Base-by-base conservation (phyloP, 2,113 vertebrate species). In the Macaca nemestrina region DNA sequence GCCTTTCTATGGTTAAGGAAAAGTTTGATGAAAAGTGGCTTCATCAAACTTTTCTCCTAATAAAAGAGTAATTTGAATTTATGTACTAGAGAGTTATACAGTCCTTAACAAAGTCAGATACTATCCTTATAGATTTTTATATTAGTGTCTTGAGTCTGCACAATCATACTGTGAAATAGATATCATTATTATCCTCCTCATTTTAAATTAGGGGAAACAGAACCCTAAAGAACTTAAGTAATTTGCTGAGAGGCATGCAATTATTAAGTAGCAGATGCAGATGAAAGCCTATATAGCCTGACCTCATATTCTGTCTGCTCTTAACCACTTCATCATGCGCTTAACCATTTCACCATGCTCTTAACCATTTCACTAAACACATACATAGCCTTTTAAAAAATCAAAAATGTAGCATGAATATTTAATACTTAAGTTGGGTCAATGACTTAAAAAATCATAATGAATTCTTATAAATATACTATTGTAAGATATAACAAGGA, bases 11-110 rank as follows among this genome's bases (percentile, higher is more conserved):
- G 81, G 95, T 96, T 93, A 97, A 96, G 76, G 97, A 73, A 93
- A 96, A 92, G 68, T 94, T 97, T 98, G 82, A 82, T 96, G 67
- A 94, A 96, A 67, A 97, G 68, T 97, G 97, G 40, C 83, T 96
- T 64, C 61, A 64, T 64, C 61, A 30, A 6, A 64, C 27, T 30
- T 98, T 95, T 96, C 95, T 93, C 84, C 70, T 89, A 88, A 90
- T 95, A 81, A 97, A 97, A 85, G 90, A 96, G 73, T 97, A 97
- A 97, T 98, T 98, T 98, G 91, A 98, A 93, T 98, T 97, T 97
- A 93, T 91, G n/a, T 95, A 90, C 59, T 96, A 16, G 50, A 98
- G 86, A 98, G 93, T 96, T 97, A 97, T 96, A 52, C 2, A 67
- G 32, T 38, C 6, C 59, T 97, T 96, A 85, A 2, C 17, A 82